Evolutionary conservation across 2,113 vertebrate genomes (phyloP), one percentile per base, ranked within the genome.

Genomic region (Gadus chalcogrammus): DNA sequence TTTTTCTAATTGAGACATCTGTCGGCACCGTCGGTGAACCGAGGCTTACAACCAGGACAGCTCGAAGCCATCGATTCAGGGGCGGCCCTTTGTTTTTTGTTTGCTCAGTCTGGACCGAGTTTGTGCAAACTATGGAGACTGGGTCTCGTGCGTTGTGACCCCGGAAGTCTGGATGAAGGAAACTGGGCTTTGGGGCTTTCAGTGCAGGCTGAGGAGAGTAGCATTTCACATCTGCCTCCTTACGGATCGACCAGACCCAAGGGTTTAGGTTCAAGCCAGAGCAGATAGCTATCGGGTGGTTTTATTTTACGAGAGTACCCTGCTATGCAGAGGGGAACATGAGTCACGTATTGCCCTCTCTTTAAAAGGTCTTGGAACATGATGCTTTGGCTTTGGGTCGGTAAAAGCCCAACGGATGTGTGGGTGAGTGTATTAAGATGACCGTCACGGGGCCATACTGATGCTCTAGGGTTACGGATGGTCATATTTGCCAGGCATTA

Each of bases 401-500:
- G 73, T 78, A 61, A 79, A 13, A 66, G 68, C 67, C 75, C 65
- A 79, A 71, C 31, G 76, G 70, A 79, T 70, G 70, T 81, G 72
- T 77, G 81, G 65, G 79, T 81, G 74, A 6, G 42, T 48, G 42
- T 48, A 12, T 48, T 48, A 48, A 11, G 42, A 48, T 48, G 42
- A 11, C 42, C 42, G 42, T 11, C 9, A 13, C 12, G 42, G 12
- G 42, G 8, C 42, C 12, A 48, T 13, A 48, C 42, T 13, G 42
- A 48, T 13, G 42, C 42, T 48, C 42, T 48, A 48, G 72, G 76
- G 79, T 75, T 83, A 76, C 72, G 55, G 86, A 91, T 90, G 88
- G 85, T 87, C 86, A 90, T 85, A 89, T 89, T 91, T 90, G 84
- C 85, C 86, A 89, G 86, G 88, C 81, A 88, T 74, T 83, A 73